phyloP scores from a whole-genome alignment of 2,888 invertebrate species.

The Caenorhabditis macrosperma region DNA sequence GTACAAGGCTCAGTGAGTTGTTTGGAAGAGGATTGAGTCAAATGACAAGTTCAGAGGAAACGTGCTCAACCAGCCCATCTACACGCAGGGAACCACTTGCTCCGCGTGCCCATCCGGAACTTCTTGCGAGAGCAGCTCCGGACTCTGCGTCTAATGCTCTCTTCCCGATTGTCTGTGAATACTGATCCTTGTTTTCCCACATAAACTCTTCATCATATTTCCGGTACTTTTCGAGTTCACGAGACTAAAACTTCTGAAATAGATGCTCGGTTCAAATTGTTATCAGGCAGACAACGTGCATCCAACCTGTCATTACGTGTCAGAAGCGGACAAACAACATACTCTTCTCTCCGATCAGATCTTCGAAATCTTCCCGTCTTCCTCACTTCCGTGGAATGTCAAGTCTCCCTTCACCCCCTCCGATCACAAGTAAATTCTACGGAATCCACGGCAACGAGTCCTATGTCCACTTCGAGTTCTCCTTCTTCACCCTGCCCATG shows the following conservation, averaged over 20 bases:
- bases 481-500: conserved; percentile 12
- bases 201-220: no score
- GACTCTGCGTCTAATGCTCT: conserved; percentile 31
- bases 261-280: no score
- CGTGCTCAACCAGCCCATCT: conserved; percentile 19
- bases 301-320: no score
- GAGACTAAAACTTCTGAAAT: no score
- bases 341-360: no score
- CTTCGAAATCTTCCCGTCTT: not conserved
- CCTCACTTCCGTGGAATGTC: not conserved
- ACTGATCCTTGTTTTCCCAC: not conserved
- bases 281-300: no score
- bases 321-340: no score
- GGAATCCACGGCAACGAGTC: conserved; percentile 16
- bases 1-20: conserved; percentile 31
- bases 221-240: no score
- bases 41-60: conserved; percentile 48
- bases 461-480: conserved; percentile 12
- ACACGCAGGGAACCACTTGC: conserved; percentile 26
- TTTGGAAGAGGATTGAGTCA: not conserved
- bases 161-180: conserved; percentile 7
- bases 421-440: not conserved
- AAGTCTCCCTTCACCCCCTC: not conserved
- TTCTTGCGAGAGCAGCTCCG: conserved; percentile 14
- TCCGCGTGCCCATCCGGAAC: conserved; percentile 30